Evolutionary conservation across 1,140 invertebrate species (phyloP), one percentile per base, ranked within the genome.

Genomic region (Aphidius ervi): DNA sequence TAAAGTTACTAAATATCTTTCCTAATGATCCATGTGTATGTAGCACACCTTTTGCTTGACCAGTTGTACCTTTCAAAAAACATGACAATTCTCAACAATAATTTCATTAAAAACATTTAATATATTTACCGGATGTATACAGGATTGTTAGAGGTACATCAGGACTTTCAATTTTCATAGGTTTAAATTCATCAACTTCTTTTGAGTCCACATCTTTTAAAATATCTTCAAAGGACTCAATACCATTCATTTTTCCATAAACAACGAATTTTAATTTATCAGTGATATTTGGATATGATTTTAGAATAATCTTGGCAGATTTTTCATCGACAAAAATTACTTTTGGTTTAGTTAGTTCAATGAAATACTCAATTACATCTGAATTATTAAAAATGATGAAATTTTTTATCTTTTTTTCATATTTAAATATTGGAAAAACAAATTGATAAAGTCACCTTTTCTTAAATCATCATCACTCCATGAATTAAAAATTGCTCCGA

Each of bases 401-500:
- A 16, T 16, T 16, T 16, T 16, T 16, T 16, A 16, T 16, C 1
- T 16, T 16, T 16, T 16, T 16, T 16, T 16, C 1, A 16, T 16
- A 16, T 16, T 39, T 23, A 42, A 9, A 55, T 9, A 9, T 46
- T n/a, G 23, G 10, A 31, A 16, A 16, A 16, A 16, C 46, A 54
- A 16, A 16, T 16, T n/a, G n/a, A n/a, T n/a, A n/a, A n/a, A 16
- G 16, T 61, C 37, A 58, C 60, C 60, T 52, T 43, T 6, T 16
- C 49, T 40, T 9, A 62, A 46, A 46, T 41, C 20, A 47, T 31
- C 48, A 31, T 64, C 49, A 45, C 61, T 60, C 66, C 68, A 68
- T 6, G 64, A 59, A 60, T 69, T 71, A 20, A 55, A 63, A 49
- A 64, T 53, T 1, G 68, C 71, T 9, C 82, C 82, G 9, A 81